Evolutionary conservation across 30 jellyfish, hydroid and myxozoan genomes (phyloP).

Genomic region (Cassiopea andromeda): DNA sequence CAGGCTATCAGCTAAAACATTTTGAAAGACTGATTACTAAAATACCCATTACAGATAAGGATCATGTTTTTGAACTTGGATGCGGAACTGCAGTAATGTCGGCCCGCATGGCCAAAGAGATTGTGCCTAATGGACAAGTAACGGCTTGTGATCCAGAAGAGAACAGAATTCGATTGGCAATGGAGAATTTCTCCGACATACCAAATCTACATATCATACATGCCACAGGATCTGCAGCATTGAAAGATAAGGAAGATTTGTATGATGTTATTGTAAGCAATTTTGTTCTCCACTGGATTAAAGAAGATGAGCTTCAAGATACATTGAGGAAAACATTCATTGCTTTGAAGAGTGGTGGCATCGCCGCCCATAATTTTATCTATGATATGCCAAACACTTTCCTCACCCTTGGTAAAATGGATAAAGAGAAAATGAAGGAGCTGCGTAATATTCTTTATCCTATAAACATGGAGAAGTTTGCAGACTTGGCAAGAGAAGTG

Average conservation of each 20-base stretch:
- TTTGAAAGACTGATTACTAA: background rate
- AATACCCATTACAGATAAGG: background rate
- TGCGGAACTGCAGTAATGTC: conserved; percentile 39
- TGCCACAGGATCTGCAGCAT: conserved; percentile 4
- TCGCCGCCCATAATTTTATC: background rate
- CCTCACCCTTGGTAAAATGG: background rate
- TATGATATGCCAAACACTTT: background rate
- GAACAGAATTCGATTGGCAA: conserved; percentile 15
- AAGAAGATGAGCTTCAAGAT: conserved; percentile 23
- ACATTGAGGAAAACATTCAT: no score
- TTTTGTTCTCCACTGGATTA: conserved; percentile 32
- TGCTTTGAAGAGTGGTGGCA: conserved; percentile 7
- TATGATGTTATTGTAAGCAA: conserved; percentile 35
- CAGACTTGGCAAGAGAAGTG: background rate
- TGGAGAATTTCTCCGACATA: background rate
- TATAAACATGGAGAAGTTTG: background rate
- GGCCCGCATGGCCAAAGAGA: conserved; percentile 30
- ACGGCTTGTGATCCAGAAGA: conserved; percentile 36
- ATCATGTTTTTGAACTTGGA: conserved; percentile 23
- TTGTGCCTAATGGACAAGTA: conserved; percentile 11
- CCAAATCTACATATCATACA: background rate
- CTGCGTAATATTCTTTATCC: background rate
- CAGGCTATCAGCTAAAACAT: background rate
- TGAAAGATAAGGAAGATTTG: background rate
- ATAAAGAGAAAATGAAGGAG: background rate